Evolutionary conservation across 2,888 invertebrate genomes (phyloP).

Genomic region (Steinernema carpocapsae): DNA sequence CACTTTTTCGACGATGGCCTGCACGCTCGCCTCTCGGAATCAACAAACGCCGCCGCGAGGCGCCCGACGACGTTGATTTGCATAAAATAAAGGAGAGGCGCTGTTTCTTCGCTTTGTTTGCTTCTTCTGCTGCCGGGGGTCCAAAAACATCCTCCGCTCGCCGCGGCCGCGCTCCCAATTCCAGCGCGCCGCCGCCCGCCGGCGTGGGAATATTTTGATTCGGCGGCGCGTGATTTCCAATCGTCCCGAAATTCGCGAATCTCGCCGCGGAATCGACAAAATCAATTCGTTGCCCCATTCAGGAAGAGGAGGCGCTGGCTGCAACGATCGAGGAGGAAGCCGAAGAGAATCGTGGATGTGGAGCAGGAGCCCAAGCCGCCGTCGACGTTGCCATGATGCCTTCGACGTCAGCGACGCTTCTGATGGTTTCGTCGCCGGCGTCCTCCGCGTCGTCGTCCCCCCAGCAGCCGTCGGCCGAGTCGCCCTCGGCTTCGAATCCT

Average conservation of each 20-base stretch:
- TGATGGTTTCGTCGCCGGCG: slow-evolving; percentile 3
- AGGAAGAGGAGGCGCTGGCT: slow-evolving; percentile 3
- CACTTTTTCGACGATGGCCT: neutral
- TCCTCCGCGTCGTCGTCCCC: neutral
- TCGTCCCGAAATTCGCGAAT: neutral
- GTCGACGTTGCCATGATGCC: neutral
- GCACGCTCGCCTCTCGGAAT: neutral
- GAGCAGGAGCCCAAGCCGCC: neutral
- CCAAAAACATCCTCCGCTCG: neutral
- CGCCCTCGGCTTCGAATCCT: neutral
- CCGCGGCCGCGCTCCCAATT: neutral
- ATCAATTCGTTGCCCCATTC: slow-evolving; percentile 19
- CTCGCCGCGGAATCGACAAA: neutral
- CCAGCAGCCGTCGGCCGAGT: neutral
- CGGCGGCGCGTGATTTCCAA: neutral
- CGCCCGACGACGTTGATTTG: neutral
- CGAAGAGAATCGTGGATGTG: slow-evolving; percentile 18
- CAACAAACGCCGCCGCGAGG: neutral
- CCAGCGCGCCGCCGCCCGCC: neutral
- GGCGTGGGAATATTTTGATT: slow-evolving; percentile 25
- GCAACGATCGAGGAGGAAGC: neutral
- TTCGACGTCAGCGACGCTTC: slow-evolving; percentile 25
- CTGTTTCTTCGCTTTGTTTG: neutral
- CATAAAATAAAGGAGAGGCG: slow-evolving; percentile 1
- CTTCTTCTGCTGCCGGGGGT: neutral